These are phyloP conservation scores for Dilophus febrilis DNA, from an alignment of 2,888 invertebrate species.

Conservation along the genomic window DNA sequence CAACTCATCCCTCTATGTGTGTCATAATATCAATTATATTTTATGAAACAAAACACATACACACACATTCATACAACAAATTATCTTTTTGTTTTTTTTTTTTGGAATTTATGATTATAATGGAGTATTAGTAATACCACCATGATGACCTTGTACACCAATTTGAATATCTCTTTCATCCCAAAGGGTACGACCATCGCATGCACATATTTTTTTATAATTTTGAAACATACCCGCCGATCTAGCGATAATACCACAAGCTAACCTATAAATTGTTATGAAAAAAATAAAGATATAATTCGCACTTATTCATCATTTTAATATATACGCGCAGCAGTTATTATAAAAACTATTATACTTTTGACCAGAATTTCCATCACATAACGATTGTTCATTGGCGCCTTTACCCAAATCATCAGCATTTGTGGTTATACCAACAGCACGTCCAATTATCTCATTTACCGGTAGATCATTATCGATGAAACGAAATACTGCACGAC, in stretches of 20 bases:
- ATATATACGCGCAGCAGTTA: not conserved
- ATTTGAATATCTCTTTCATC: conserved; percentile 53
- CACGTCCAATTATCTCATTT: conserved; percentile 57
- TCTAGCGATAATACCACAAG: conserved; percentile 76
- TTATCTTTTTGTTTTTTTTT: too few relatives aligned
- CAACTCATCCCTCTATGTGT: too few relatives aligned
- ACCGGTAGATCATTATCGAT: conserved; percentile 45
- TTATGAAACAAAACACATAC: too few relatives aligned
- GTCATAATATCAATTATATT: too few relatives aligned
- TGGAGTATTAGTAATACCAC: too few relatives aligned
- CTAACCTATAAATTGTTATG: conserved; percentile 35
- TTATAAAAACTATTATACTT: conserved; percentile 28
- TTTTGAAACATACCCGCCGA: conserved; percentile 78
- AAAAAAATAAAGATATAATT: conserved; percentile 6
- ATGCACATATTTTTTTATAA: conserved; percentile 72
- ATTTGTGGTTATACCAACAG: conserved; percentile 51
- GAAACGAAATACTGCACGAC: conserved; percentile 47
- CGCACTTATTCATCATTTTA: not conserved
- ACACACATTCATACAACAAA: too few relatives aligned
- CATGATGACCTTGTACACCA: too few relatives aligned
- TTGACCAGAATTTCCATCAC: conserved; percentile 45
- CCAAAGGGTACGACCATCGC: conserved; percentile 81
- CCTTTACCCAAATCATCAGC: conserved; percentile 44
- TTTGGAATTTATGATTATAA: too few relatives aligned
- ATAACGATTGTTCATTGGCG: conserved; percentile 30